A percentile compares a stretch with the other conserved stretches of the same genome.
Evolutionary conservation across 2,797 vertebrate genomes (phyloP).

Genomic region (Protonibea diacanthus): DNA sequence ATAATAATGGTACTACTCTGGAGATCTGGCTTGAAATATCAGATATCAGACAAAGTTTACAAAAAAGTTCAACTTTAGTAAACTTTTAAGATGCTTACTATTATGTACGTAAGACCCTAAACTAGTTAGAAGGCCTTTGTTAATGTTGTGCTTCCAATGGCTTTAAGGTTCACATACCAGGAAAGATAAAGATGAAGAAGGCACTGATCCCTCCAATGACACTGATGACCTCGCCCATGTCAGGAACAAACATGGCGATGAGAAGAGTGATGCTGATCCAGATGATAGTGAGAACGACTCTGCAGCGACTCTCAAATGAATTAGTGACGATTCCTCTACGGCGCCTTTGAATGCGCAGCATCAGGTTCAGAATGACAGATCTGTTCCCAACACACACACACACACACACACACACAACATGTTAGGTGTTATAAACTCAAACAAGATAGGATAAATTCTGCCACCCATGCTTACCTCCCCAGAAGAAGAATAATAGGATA

Average conservation of each 20-base stretch:
- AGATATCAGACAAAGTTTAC: no score
- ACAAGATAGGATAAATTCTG: background rate
- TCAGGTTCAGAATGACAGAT: conserved; percentile 90
- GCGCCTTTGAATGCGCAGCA: conserved; percentile 75
- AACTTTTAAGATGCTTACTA: no score
- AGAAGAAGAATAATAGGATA: conserved; percentile 95
- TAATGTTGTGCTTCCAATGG: no score
- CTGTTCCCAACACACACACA: conserved; percentile 73
- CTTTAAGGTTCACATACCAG: conserved; percentile 83
- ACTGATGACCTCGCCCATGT: conserved; percentile 92
- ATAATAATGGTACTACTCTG: background rate
- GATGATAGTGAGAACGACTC: conserved; percentile 85
- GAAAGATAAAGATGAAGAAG: conserved; percentile 98
- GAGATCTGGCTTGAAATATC: no score
- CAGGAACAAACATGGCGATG: conserved; percentile 91
- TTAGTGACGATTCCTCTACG: conserved; percentile 30
- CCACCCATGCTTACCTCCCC: conserved; percentile 88
- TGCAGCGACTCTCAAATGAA: conserved; percentile 78
- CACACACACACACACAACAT: conserved; percentile 2
- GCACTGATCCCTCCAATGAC: conserved; percentile 94
- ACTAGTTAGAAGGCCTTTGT: no score
- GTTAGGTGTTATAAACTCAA: background rate
- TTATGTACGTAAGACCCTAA: no score
- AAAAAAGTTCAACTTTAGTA: no score
- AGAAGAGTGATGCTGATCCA: conserved; percentile 90